Evolutionary conservation across 92 coral and sea anemone species (phyloP).

Genomic region (Chrysogorgia sp.): DNA sequence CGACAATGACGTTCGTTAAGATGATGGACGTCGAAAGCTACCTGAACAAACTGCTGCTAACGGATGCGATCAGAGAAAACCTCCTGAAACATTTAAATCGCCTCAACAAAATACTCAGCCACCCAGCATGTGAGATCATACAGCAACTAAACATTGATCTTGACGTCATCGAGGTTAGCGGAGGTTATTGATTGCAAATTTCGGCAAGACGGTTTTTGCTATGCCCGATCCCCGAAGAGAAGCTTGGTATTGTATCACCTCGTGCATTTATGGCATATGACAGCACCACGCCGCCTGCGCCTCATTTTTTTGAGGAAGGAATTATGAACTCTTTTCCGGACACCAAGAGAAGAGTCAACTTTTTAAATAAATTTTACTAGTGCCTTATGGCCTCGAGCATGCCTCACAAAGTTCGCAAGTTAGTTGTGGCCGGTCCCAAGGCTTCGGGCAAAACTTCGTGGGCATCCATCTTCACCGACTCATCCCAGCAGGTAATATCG

Average conservation of each 20-base stretch:
- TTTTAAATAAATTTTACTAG: slow-evolving; percentile 18
- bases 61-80: not conserved
- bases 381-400: slow-evolving; percentile 5
- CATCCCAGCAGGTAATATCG: not conserved
- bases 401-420: slow-evolving; percentile 31
- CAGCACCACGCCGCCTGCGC: not conserved
- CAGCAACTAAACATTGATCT: not conserved
- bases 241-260: not conserved
- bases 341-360: not conserved
- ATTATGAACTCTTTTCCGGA: not conserved
- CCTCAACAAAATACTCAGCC: not conserved
- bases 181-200: slow-evolving; percentile 11
- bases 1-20: no score
- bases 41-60: no score
- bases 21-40: no score
- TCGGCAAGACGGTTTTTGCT: slow-evolving; percentile 7
- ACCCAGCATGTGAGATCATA: slow-evolving; percentile 21
- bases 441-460: slow-evolving; percentile 23
- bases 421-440: slow-evolving; percentile 32
- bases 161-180: slow-evolving; percentile 2
- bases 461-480: not conserved
- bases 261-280: slow-evolving; percentile 14
- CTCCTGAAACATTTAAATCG: not conserved
- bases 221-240: slow-evolving; percentile 6
- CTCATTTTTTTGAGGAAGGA: slow-evolving; percentile 20